Base-by-base conservation (phyloP, 2,888 invertebrate species). In the Uropetala carovei region DNA sequence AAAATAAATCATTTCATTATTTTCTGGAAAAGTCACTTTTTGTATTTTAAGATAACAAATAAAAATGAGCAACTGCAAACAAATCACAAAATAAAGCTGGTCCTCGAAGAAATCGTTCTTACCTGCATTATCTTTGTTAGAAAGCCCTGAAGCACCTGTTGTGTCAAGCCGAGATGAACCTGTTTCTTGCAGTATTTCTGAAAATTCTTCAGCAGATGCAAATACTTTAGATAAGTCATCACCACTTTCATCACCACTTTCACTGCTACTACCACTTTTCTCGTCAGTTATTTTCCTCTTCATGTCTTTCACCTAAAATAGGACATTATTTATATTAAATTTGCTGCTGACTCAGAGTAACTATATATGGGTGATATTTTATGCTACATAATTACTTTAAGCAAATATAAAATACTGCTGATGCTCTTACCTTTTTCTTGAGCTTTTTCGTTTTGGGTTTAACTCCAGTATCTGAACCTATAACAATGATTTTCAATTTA, bases 171-270 rank as follows among this genome's bases (percentile, higher is more conserved):
- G 96, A 0, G 94, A 93, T 13, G 94, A 94, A 16, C 97, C 97
- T 89, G 98, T 97, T 93, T 98, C 98, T 95, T 99, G 99, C 92
- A 99, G 95, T 93, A 99, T 96, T 84, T 98, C 97, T 0, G 98
- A 97, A 95, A 99, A 99, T 95, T 98, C 97, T 95, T 98, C 98
- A 0, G 98, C 98, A 0, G 98, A 97, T 4, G 98, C 98, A 95
- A 98, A 98, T 64, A 98, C 94, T 89, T 94, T 94, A 1, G 91
- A 92, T 93, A 94, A 93, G 18, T 93, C 93, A 13, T 92, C 93
- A 3, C 92, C 91, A 75, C 57, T 60, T 3, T 8, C 10, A 18
- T 86, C 81, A n/a, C 94, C 94, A 85, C 94, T 94, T 18, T 93
- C 93, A 30, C 89, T 92, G 64, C 59, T 64, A 59, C 86, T 85